Base-by-base conservation (phyloP, 2,888 invertebrate genomes). In the Pantelozetes paolii region DNA sequence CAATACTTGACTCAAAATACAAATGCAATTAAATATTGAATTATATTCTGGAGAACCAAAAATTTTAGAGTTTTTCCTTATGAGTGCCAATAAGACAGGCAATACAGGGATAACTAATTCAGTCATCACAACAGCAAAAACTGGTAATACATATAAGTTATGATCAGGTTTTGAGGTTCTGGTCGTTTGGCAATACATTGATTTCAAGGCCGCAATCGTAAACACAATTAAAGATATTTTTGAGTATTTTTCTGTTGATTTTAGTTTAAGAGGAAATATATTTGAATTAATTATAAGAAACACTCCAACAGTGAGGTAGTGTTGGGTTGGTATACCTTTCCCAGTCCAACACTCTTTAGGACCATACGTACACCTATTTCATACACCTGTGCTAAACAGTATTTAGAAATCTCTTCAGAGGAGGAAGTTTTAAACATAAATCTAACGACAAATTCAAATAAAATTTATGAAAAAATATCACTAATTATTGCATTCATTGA, bases 121-220 rank as follows among this genome's bases (percentile, higher is more conserved):
- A 57, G 26, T 57, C 15, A 57, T 57, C 57, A 57, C 15, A 26
- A 45, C 45, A 15, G 15, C 11, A 11, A 57, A 57, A 26, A 57
- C 57, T 57, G 28, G 57, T 15, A 57, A 57, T 28, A 57, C 57
- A 30, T 57, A 28, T 18, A 26, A 57, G 13, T 23, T 57, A 28
- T 57, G 57, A 57, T 57, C 57, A 57, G 57, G 57, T 57, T 57
- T 57, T 54, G 48, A 48, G 48, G 48, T 20, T 20, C n/a, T 48
- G 3, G 30, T 62, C 50, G 50, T 62, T 59, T 64, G 40, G 36
- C 64, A 64, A 64, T 28, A 40, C 36, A 64, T 36, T 40, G 32
- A 64, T 30, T 64, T 64, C 64, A 64, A 64, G 64, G 64, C 28
- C 64, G 30, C 20, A 32, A 64, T n/a, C 64, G 64, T 64, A 64